Evolutionary conservation across 2,888 invertebrate species (phyloP).

Genomic region (Megaustenia siamemsis): DNA sequence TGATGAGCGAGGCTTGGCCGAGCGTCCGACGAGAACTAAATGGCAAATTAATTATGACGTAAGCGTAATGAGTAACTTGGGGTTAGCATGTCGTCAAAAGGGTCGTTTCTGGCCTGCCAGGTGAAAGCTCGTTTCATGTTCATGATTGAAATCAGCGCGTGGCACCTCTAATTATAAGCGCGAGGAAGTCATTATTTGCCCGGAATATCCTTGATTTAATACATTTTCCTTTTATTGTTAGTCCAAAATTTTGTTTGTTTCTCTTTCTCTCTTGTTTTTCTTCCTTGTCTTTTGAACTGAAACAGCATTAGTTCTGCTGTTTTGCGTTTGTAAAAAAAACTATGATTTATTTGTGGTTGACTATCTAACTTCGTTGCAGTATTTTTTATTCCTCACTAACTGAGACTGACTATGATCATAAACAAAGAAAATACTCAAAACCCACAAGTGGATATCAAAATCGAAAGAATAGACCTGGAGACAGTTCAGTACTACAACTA

Average conservation of each 20-base stretch:
- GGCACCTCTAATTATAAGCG: constrained; percentile 25
- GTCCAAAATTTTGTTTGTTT: not conserved
- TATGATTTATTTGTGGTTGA: too few relatives aligned
- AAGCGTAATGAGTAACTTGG: constrained; percentile 1
- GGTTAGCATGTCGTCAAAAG: not conserved
- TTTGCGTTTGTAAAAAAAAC: too few relatives aligned
- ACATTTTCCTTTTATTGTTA: too few relatives aligned
- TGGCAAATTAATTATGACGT: constrained; percentile 33
- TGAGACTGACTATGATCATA: too few relatives aligned
- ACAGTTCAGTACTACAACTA: too few relatives aligned
- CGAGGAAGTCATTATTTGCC: not conserved
- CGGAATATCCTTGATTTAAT: too few relatives aligned
- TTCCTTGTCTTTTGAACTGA: not conserved
- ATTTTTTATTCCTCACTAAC: too few relatives aligned
- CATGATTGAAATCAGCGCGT: not conserved
- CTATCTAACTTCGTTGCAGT: too few relatives aligned
- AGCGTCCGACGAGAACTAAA: not conserved
- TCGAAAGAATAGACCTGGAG: too few relatives aligned
- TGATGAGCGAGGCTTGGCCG: not conserved
- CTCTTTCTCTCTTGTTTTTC: not conserved
- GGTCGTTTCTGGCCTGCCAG: not conserved
- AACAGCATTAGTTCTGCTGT: not conserved
- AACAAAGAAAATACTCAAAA: too few relatives aligned
- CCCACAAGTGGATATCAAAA: too few relatives aligned
- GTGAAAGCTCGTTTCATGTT: not conserved